Evolutionary conservation across 2,113 vertebrate genomes (phyloP).

Genomic region (Leptobrachium ailaonicum): DNA sequence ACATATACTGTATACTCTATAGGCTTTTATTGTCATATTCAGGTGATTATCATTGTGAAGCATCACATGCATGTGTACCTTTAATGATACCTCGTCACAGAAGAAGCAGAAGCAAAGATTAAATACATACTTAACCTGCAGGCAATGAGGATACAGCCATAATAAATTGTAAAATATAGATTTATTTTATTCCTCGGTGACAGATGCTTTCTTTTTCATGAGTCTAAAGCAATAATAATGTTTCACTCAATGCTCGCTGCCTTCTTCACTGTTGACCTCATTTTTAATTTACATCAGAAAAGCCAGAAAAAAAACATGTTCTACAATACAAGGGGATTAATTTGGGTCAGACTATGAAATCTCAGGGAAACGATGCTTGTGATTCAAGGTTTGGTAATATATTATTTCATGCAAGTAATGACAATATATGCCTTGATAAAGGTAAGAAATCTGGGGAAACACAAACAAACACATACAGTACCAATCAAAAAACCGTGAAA

Average conservation of each 20-base stretch:
- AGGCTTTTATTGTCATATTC: not conserved
- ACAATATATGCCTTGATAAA: too few relatives aligned
- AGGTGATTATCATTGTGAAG: too few relatives aligned
- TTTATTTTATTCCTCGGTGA: not conserved
- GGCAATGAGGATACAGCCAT: conserved; percentile 3
- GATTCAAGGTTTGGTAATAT: too few relatives aligned
- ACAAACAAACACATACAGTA: too few relatives aligned
- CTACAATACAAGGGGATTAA: not conserved
- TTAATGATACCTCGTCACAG: conserved; percentile 21
- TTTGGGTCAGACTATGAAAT: too few relatives aligned
- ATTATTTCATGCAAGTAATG: too few relatives aligned
- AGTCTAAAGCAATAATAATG: conserved; percentile 15
- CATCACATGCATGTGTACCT: not conserved
- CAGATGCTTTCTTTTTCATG: not conserved
- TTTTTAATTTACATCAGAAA: conserved; percentile 32
- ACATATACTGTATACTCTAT: not conserved
- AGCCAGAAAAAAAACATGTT: not conserved
- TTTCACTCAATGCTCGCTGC: not conserved
- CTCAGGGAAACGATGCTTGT: too few relatives aligned
- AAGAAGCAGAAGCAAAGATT: conserved; percentile 26
- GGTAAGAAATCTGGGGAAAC: too few relatives aligned
- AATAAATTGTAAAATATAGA: conserved; percentile 19
- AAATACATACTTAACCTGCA: conserved; percentile 34
- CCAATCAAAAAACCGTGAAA: too few relatives aligned
- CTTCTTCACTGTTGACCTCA: conserved; percentile 12